Conservation (phyloP, 2,888 invertebrate species). For the Trissoscelio sp. region DNA sequence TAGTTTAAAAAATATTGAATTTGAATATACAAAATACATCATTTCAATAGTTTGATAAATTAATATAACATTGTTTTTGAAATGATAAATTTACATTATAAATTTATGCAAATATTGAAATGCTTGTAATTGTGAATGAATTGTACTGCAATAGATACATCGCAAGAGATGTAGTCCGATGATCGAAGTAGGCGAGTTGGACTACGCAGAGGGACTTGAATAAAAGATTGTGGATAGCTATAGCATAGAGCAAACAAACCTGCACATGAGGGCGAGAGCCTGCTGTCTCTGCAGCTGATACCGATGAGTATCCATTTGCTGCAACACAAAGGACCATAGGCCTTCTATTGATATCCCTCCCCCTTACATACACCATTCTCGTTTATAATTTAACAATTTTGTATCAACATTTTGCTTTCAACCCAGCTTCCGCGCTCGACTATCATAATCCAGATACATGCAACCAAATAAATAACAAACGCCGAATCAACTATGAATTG, state of each 20-base stretch:
- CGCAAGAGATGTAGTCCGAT: slow-evolving; percentile 55
- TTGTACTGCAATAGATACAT: slow-evolving; percentile 42
- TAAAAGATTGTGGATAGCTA: slow-evolving; percentile 71
- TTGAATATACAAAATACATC: not conserved
- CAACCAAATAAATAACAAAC: slow-evolving; percentile 24
- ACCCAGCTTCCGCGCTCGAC: slow-evolving; percentile 75
- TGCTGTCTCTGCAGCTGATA: slow-evolving; percentile 95
- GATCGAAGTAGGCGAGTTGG: slow-evolving; percentile 69
- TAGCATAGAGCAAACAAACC: slow-evolving; percentile 85
- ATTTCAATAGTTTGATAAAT: not conserved
- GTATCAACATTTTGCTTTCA: slow-evolving; percentile 77
- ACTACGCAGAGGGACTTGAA: slow-evolving; percentile 71
- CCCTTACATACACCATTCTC: slow-evolving; percentile 76
- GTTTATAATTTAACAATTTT: slow-evolving; percentile 74
- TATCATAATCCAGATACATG: slow-evolving; percentile 56
- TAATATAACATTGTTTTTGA: not conserved
- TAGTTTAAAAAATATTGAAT: not conserved
- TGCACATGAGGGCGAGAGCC: slow-evolving; percentile 95
- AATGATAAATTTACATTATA: not conserved
- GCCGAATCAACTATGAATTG: not conserved
- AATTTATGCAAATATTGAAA: no score
- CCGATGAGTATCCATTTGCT: slow-evolving; percentile 94
- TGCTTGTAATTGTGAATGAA: slow-evolving; percentile 24
- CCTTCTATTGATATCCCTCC: slow-evolving; percentile 82
- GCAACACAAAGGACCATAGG: slow-evolving; percentile 84